Evolutionary conservation across 2,888 invertebrate genomes (phyloP).

Genomic region (Andrena camellia): DNA sequence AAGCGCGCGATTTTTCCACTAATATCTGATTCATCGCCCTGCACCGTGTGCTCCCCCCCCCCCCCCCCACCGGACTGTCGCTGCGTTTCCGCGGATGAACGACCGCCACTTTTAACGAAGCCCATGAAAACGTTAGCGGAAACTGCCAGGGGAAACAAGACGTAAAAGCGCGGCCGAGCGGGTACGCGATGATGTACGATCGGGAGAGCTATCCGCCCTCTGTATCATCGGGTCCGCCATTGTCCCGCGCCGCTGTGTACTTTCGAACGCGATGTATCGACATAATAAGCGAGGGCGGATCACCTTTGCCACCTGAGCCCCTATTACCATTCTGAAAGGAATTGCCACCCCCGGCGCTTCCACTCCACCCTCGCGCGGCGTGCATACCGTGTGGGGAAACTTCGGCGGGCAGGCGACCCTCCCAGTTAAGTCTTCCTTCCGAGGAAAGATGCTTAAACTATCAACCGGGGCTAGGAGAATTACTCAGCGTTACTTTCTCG

Average conservation of each 20-base stretch:
- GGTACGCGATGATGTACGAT: background rate
- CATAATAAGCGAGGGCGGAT: constrained; percentile 63
- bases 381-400: constrained; percentile 15
- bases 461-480: no score
- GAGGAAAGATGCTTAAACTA: no score
- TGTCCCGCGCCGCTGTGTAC: constrained; percentile 40
- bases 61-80: no score
- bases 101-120: background rate
- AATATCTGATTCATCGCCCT: constrained; percentile 39
- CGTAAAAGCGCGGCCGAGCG: background rate
- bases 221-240: constrained; percentile 39
- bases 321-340: constrained; percentile 65
- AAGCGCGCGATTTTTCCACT: constrained; percentile 34
- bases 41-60: no score
- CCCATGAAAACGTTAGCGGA: background rate
- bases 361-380: constrained; percentile 27
- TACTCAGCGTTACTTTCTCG: no score
- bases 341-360: constrained; percentile 42
- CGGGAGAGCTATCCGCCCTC: constrained; percentile 1
- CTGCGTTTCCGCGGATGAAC: background rate
- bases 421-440: background rate
- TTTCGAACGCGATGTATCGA: constrained; percentile 58
- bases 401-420: background rate
- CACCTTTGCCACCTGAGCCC: constrained; percentile 69
- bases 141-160: no score